Base-by-base conservation (phyloP, 2,113 vertebrate genomes). In the Heteronetta atricapilla region DNA sequence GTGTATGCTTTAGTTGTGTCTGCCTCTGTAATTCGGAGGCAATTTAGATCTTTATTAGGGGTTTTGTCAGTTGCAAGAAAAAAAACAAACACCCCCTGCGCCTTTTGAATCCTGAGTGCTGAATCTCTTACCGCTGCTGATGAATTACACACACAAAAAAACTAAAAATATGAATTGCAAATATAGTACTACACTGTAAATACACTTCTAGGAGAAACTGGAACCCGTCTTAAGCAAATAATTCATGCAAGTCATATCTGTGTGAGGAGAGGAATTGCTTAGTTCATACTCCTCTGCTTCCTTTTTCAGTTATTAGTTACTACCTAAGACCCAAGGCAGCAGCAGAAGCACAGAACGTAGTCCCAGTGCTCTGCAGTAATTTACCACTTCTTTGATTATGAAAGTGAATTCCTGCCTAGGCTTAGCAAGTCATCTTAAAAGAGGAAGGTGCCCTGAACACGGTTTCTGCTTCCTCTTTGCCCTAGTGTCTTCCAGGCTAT, bases 171-270 rank as follows among this genome's bases (percentile, higher is more conserved):
- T 13, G 22, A 66, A 40, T 44, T 55, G 33, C 0, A 19, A 42
- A 28, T 64, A 3, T 4, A 3, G 38, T 5, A 28, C 33, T 64
- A 10, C n/a, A 1, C 16, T 79, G 82, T 31, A 5, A 34, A n/a
- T 34, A 31, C 29, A 5, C 26, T 89, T 46, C 28, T 56, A 0
- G 8, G 69, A 1, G 14, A 34, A 76, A 66, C 31, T 19, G 23
- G 28, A 33, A 2, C 42, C 18, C 46, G n/a, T 66, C 50, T 42
- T 17, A 3, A 66, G 84, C 0, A 2, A 1, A 0, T 3, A 3
- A 67, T 19, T 56, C 6, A 18, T 33, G 15, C 40, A n/a, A 8
- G 4, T 7, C 25, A 6, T 17, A 58, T 73, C 50, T 29, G 23
- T 7, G 44, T 3, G 38, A 56, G 70, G 72, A 36, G 2, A 14